Evolutionary conservation across 2,797 vertebrate species (phyloP), one percentile per base, ranked within the genome.

Genomic region (Esox masquinongy): DNA sequence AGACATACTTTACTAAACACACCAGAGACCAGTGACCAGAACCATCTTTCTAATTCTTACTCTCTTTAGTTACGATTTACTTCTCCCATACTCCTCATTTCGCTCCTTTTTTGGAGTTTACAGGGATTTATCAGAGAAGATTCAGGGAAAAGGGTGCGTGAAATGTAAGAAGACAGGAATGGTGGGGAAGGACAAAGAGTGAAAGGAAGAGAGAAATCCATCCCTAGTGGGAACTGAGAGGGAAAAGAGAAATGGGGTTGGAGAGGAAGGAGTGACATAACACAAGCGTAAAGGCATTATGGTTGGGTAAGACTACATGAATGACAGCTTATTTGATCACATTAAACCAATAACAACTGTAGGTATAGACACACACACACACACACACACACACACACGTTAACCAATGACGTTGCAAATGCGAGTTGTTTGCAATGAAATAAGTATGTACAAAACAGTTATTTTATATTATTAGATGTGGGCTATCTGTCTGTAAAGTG

Each of bases 1-100:
- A 22, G 77, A 73, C 74, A 76, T 73, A 68, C 81, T 82, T 78
- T 77, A 75, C 79, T 77, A 79, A 69, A 78, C 71, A 56, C 72
- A 79, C 78, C 64, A 16, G 74, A 80, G 56, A 69, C 79, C 64
- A 16, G 74, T 79, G 56, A 69, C 79, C 24, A 83, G 77, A 24
- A 70, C 63, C 70, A 68, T 70, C 70, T 34, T 12, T 6, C 26
- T 31, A 12, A 66, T 66, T 31, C 15, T 64, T 26, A 15, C 14
- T 31, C 63, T 64, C 53, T 22, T 56, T n/a, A 56, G 61, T 16
- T 64, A 11, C 5, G 61, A 29, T 34, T 15, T 34, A 2, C 29
- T 34, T 66, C 64, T 67, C 24, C 9, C 4, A 22, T 5, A 31
- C 5, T 34, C 9, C n/a, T 50, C 15, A 12, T 59, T 26, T 59